Evolutionary conservation across 2,888 invertebrate genomes (phyloP).

Genomic region (Pharmacophagus antenor): DNA sequence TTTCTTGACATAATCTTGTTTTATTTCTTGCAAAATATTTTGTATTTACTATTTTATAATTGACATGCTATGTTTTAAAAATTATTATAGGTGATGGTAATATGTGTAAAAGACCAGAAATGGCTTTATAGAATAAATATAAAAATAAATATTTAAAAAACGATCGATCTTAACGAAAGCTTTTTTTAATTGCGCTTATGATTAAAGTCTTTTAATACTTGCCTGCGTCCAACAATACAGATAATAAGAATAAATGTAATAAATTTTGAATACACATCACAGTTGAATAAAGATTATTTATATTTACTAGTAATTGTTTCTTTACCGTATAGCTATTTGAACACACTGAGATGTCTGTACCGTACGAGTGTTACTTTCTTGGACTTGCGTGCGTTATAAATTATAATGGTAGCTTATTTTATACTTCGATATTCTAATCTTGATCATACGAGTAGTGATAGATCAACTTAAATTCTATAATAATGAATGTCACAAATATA

Average conservation of each 20-base stretch:
- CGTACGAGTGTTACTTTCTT: constrained; percentile 39
- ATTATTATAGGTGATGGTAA: too few species aligned
- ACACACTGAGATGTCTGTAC: constrained; percentile 29
- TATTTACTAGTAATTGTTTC: constrained; percentile 6
- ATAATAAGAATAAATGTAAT: constrained; percentile 5
- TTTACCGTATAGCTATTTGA: constrained; percentile 17
- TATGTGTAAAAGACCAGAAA: too few species aligned
- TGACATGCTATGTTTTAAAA: too few species aligned
- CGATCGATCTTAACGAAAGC: not conserved
- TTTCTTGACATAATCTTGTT: too few species aligned
- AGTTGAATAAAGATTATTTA: not conserved
- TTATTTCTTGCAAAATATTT: too few species aligned
- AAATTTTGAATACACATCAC: constrained; percentile 10
- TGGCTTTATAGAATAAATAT: too few species aligned
- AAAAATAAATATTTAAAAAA: not conserved
- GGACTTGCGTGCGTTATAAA: constrained; percentile 35
- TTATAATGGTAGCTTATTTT: constrained; percentile 40
- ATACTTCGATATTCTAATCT: constrained; percentile 35
- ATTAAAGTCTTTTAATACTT: not conserved
- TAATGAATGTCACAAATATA: not conserved
- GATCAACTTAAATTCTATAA: not conserved
- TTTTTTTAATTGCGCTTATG: not conserved
- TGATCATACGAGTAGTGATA: constrained; percentile 35
- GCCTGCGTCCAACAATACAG: not conserved
- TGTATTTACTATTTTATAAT: too few species aligned